Evolutionary conservation across 2,888 invertebrate genomes (phyloP), one percentile per base, ranked within the genome.

Genomic region (Cryptosula pallasiana): DNA sequence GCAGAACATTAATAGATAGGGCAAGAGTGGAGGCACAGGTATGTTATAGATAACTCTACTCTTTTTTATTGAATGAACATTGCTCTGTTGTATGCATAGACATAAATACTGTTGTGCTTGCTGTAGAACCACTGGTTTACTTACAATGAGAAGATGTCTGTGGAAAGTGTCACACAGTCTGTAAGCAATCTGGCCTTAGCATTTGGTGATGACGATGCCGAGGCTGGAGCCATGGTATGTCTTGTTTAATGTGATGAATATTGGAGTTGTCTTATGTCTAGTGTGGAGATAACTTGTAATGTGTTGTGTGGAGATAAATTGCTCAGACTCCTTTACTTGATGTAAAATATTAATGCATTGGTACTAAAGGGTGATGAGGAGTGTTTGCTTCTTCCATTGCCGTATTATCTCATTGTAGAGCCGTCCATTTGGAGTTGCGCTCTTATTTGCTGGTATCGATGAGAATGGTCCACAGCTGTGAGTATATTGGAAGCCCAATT

Each of bases 121-220:
- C 76, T 77, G 36, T 76, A 84, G 82, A 95, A 96, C 84, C 96
- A 98, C 84, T 97, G 97, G 96, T 98, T 98, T 85, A 91, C 94
- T 54, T 97, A 95, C 87, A 93, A 97, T 80, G 96, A 97, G 86
- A 90, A 90, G 75, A 98, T 98, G 95, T 91, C 90, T 1, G 93
- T 98, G 1, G 99, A 99, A 86, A 97, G 96, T 5, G 95, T 97
- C 78, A 96, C 98, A 0, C 97, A 98, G 85, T 95, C 98, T 1
- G 98, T 99, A 0, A 97, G 98, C 57, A 97, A 98, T 85, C 87
- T 99, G 78, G 98, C 99, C n/a, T 94, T 99, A 81, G 95, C 96
- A 83, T 99, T 99, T 87, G 98, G 99, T 16, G 99, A 99, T 84
- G 96, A 96, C 76, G 96, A 97, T 82, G 93, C 93, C 80, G 95